Conservation (phyloP, 2,113 vertebrate species). For the Artemisiospiza belli region DNA sequence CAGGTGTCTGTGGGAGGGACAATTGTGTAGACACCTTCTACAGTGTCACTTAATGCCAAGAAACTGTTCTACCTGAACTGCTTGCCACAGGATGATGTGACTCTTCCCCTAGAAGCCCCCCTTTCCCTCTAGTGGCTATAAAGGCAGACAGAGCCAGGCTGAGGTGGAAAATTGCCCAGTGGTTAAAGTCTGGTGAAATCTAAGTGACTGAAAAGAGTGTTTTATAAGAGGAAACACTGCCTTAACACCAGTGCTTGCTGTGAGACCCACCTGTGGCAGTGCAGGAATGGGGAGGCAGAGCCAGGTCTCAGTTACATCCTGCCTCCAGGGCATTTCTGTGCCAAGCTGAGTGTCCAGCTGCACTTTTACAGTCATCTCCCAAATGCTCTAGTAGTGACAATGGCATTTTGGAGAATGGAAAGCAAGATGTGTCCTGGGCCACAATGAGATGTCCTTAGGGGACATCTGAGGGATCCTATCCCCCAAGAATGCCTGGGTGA, state of each 20-base stretch:
- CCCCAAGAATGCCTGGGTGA: not conserved
- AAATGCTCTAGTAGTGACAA: accelerated
- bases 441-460: not conserved
- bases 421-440: not conserved
- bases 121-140: not conserved
- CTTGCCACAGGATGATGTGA: not conserved
- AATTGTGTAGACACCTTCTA: not conserved
- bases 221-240: slow-evolving; percentile 53
- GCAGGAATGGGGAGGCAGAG: not conserved
- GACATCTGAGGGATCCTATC: not conserved
- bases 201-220: slow-evolving; percentile 34
- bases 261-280: slow-evolving; percentile 30
- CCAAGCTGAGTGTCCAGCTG: not conserved
- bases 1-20: not conserved
- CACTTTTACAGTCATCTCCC: not conserved
- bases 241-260: not conserved
- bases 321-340: not conserved
- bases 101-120: not conserved
- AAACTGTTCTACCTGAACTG: not conserved
- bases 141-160: not conserved
- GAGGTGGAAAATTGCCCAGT: slow-evolving; percentile 22
- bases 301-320: not conserved
- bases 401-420: not conserved
- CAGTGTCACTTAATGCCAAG: not conserved
- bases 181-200: slow-evolving; percentile 12